A percentile compares a stretch with the other conserved stretches of the same genome.
Conservation (phyloP, 2,888 invertebrate species). For the Cerastis rubricosa region DNA sequence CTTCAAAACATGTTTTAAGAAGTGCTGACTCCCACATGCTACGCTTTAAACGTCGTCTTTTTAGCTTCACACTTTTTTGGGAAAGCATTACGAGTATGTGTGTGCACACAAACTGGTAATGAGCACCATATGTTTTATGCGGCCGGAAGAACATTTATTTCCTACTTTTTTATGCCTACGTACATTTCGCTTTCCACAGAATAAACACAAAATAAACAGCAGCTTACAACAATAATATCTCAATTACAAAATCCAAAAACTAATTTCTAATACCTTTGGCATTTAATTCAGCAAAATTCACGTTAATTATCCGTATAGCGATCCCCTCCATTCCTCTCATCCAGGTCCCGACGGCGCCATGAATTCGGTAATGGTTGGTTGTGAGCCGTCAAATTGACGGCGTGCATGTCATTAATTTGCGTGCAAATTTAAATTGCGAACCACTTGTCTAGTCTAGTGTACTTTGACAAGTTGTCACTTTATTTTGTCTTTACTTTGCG, state of each 20-base stretch:
- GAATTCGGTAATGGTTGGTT: conserved; percentile 64
- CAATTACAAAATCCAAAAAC: neutral
- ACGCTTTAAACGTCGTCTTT: conserved; percentile 13
- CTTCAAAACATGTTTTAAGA: conserved; percentile 21
- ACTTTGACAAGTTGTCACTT: conserved; percentile 52
- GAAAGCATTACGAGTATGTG: conserved; percentile 3
- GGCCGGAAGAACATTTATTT: neutral
- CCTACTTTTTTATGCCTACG: neutral
- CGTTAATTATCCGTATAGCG: conserved; percentile 55
- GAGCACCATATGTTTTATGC: conserved; percentile 12
- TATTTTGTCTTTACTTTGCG: conserved; percentile 28
- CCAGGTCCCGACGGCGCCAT: conserved; percentile 41
- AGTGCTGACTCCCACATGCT: conserved; percentile 28
- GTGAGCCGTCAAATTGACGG: conserved; percentile 60
- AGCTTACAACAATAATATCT: neutral
- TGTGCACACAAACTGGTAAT: conserved; percentile 10
- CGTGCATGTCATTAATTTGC: conserved; percentile 64
- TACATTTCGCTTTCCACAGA: neutral
- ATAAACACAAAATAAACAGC: neutral
- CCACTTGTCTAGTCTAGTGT: conserved; percentile 58
- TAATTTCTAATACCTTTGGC: conserved; percentile 23
- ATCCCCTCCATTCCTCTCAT: conserved; percentile 30
- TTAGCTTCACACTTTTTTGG: conserved; percentile 4
- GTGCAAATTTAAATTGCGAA: conserved; percentile 65
- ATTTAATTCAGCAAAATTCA: conserved; percentile 49